Evolutionary conservation across 2,797 vertebrate species (phyloP), one percentile per base, ranked within the genome.

Genomic region (Sarcoramphus papa): DNA sequence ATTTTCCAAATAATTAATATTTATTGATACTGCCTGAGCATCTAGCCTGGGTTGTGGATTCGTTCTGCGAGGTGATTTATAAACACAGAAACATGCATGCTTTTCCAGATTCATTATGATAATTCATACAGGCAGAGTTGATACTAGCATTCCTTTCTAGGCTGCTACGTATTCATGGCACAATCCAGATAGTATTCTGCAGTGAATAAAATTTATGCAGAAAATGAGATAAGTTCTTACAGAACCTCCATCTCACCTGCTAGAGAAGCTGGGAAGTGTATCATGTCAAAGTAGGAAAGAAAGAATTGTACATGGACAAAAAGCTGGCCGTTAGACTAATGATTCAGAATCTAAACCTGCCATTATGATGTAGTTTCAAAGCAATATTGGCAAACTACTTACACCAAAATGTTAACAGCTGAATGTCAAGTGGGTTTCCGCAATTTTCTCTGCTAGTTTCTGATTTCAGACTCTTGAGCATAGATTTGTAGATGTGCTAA

Each of bases 1-100:
- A 59, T 96, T 95, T 95, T 90, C 76, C 83, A 93, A 92, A 85
- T 79, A 28, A 92, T 95, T 86, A 86, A 40, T 92, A 92, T 91
- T 90, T 94, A 83, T 75, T 91, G 76, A 78, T 84, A 67, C 21
- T 59, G 65, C 23, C 50, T 88, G 31, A 88, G 35, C 50, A 47
- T 51, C 40, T n/a, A 76, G 43, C 48, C 69, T 59, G 40, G 72
- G 31, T 30, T 74, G 23, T 60, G 47, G 59, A 72, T 93, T 94
- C 30, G 87, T 56, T 93, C 51, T 79, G 45, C 54, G 41, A 1
- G 2, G n/a, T 70, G 37, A 95, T 77, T 93, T 86, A 85, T 72
- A 87, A 95, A 82, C 70, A 90, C 51, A 90, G 92, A 88, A 88
- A 85, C 41, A 81, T 22, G 43, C 16, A 48, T 51, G 35, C 20